phyloP scores from a whole-genome alignment of 2,113 vertebrate species.

The Heptranchias perlo region DNA sequence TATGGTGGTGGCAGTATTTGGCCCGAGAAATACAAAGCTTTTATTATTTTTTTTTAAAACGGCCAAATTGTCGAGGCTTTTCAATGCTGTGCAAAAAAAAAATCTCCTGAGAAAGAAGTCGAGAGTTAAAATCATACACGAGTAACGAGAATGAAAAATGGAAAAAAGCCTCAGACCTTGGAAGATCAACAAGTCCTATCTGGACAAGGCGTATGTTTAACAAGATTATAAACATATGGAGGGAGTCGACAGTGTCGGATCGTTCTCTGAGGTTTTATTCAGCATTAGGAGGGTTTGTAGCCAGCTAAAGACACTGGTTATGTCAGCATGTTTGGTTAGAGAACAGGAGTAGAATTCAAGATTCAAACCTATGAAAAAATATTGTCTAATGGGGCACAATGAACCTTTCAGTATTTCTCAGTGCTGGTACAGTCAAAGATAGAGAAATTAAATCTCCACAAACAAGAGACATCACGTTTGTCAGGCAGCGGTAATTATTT shows the following conservation, averaged over 20 bases:
- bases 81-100: background rate
- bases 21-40: background rate
- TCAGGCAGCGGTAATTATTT: background rate
- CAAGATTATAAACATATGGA: background rate
- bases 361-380: background rate
- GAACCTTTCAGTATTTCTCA: background rate
- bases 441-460: background rate
- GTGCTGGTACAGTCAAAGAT: background rate
- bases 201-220: background rate
- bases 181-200: background rate
- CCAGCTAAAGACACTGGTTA: background rate
- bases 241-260: background rate
- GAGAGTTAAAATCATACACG: background rate
- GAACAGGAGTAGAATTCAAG: constrained; percentile 23
- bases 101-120: background rate
- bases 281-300: background rate
- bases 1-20: no score
- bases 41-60: background rate
- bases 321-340: background rate
- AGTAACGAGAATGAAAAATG: background rate
- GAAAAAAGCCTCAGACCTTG: background rate
- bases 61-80: background rate
- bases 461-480: background rate
- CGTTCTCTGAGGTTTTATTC: background rate
- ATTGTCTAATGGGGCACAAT: background rate